These are phyloP conservation scores for Lochmaea capreae DNA, from an alignment of 2,888 invertebrate species.

Conservation along the genomic window DNA sequence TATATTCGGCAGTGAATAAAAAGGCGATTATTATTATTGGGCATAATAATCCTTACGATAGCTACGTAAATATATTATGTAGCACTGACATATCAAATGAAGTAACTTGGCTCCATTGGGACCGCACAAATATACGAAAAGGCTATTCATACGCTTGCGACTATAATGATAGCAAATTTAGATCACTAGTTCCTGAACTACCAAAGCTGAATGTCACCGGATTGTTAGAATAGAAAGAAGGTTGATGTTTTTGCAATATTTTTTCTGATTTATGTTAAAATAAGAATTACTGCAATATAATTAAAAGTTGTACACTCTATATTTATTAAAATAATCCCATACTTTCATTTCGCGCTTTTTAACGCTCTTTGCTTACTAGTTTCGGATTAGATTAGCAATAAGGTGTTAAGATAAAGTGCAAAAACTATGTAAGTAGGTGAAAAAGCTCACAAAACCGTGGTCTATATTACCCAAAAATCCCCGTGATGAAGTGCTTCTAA, in stretches of 20 bases:
- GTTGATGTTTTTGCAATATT: not conserved
- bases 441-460: no score
- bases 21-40: constrained; percentile 72
- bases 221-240: not conserved
- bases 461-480: no score
- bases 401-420: no score
- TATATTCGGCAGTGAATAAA: constrained; percentile 67
- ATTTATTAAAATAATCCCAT: not conserved
- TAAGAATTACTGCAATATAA: not conserved
- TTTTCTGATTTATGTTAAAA: not conserved
- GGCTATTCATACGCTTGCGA: constrained; percentile 74
- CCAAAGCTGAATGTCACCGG: constrained; percentile 6
- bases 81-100: constrained; percentile 68
- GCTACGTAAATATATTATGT: constrained; percentile 49
- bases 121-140: constrained; percentile 63
- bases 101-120: constrained; percentile 70
- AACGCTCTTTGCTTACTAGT: no score
- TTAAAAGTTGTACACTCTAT: not conserved
- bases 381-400: no score
- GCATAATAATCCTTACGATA: constrained; percentile 71
- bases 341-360: no score
- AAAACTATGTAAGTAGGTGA: no score
- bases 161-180: constrained; percentile 12
- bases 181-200: not conserved
- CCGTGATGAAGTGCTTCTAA: no score